phyloP scores from a whole-genome alignment of 2,888 invertebrate species.

The Ceriagrion tenellum region DNA sequence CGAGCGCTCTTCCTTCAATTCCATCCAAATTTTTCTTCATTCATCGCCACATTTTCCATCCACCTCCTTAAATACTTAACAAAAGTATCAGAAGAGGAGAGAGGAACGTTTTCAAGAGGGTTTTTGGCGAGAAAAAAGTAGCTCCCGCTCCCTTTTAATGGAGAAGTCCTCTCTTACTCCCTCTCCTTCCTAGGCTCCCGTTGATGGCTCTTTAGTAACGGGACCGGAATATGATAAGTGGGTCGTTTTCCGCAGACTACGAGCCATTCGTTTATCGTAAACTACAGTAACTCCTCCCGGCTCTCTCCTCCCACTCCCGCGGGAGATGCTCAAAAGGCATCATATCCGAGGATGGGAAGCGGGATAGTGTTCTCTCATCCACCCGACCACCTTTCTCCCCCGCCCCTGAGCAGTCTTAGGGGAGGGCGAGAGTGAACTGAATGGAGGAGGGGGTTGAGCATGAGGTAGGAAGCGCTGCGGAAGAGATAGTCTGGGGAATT shows the following conservation, averaged over 20 bases:
- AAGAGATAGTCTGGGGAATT: background rate
- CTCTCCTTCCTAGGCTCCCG: slow-evolving; percentile 22
- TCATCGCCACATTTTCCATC: background rate
- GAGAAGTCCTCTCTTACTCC: slow-evolving; percentile 5
- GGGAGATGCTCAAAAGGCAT: slow-evolving; percentile 20
- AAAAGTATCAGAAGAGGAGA: background rate
- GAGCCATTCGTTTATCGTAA: slow-evolving; percentile 58
- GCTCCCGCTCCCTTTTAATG: slow-evolving; percentile 3
- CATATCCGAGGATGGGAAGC: background rate
- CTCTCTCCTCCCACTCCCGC: background rate
- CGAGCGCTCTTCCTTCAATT: background rate
- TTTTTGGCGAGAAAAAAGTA: background rate
- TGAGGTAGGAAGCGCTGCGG: background rate
- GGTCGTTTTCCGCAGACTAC: slow-evolving; percentile 64
- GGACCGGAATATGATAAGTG: slow-evolving; percentile 61
- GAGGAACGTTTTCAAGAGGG: background rate
- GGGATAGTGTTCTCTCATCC: background rate
- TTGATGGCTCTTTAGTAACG: slow-evolving; percentile 43
- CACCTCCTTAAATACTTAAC: slow-evolving; percentile 10
- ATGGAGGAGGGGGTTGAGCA: background rate
- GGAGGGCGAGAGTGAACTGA: background rate
- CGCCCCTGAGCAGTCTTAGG: background rate
- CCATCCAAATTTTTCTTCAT: background rate
- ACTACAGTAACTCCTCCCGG: slow-evolving; percentile 38
- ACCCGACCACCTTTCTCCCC: background rate